Percentiles rank a stretch among this genome's conserved stretches.
Evolutionary conservation across 2,888 invertebrate genomes (phyloP).

Genomic region (Drosophila cognata): DNA sequence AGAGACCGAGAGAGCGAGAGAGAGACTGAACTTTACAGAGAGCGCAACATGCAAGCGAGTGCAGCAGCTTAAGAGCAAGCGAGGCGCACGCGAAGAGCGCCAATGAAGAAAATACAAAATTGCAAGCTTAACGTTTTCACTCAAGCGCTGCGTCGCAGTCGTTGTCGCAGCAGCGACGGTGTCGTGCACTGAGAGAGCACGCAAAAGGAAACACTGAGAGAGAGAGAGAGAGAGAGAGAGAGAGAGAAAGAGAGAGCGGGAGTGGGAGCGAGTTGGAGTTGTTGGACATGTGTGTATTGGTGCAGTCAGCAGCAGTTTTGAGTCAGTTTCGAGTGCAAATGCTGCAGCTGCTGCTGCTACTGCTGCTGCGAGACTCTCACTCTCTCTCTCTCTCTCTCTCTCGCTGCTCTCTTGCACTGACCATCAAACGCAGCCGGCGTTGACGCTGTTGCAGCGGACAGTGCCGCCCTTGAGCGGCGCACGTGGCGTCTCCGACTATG

Average conservation of each 20-base stretch:
- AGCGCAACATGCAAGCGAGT: conserved; percentile 53
- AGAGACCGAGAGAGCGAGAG: neutral
- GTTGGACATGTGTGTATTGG: conserved; percentile 19
- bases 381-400: neutral
- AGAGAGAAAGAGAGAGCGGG: conserved; percentile 3
- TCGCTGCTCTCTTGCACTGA: conserved; percentile 1
- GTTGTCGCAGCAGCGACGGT: conserved; percentile 9
- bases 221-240: neutral
- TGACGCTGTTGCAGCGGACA: conserved; percentile 26
- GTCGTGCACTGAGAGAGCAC: conserved; percentile 1
- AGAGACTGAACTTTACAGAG: conserved; percentile 13
- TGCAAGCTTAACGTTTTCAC: conserved; percentile 50
- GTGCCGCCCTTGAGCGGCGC: conserved; percentile 50
- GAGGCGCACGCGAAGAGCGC: conserved; percentile 22
- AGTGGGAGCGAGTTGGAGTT: conserved; percentile 27
- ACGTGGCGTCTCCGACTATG: conserved; percentile 67
- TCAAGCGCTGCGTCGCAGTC: conserved; percentile 51
- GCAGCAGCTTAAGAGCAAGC: conserved; percentile 50
- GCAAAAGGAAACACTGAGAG: neutral
- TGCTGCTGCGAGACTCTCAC: neutral
- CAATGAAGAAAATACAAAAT: conserved; percentile 1
- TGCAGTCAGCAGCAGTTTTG: conserved; percentile 35
- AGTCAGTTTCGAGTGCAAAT: conserved; percentile 54
- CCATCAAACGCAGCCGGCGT: conserved; percentile 14
- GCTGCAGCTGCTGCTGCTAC: neutral